These are phyloP conservation scores for Willisornis vidua DNA, from an alignment of 2,113 vertebrate genomes.

Conservation along the genomic window DNA sequence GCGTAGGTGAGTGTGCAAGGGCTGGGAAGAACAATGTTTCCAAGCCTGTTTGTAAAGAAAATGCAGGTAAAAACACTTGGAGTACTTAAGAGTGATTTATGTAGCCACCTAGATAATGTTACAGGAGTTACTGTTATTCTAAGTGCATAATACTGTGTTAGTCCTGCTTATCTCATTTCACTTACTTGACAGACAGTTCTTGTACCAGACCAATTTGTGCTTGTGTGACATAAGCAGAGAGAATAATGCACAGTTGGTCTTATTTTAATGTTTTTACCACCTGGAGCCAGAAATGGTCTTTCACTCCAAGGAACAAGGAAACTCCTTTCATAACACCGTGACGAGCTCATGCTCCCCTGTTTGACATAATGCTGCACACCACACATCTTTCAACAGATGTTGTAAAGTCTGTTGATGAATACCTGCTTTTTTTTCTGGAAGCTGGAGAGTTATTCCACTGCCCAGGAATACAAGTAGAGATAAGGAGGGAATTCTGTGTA, in stretches of 20 bases:
- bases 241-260: background rate
- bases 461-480: background rate
- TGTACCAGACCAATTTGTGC: background rate
- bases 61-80: background rate
- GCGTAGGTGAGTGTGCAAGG: background rate
- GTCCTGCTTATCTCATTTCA: slow-evolving; percentile 42
- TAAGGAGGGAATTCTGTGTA: background rate
- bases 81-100: slow-evolving; percentile 24
- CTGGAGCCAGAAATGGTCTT: slow-evolving; percentile 16
- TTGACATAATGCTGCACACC: background rate
- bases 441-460: background rate
- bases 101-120: slow-evolving; percentile 42
- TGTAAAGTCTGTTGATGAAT: background rate
- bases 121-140: background rate
- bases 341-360: background rate
- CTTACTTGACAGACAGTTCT: slow-evolving; percentile 36
- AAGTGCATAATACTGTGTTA: slow-evolving; percentile 27
- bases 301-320: slow-evolving; percentile 5
- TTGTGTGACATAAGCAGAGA: background rate
- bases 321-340: background rate
- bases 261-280: slow-evolving; percentile 34
- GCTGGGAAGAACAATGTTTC: background rate
- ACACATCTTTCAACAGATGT: background rate
- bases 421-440: background rate
- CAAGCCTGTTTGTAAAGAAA: slow-evolving; percentile 24